Evolutionary conservation across 1,140 invertebrate species (phyloP).

Genomic region (Trichonephila inaurata): DNA sequence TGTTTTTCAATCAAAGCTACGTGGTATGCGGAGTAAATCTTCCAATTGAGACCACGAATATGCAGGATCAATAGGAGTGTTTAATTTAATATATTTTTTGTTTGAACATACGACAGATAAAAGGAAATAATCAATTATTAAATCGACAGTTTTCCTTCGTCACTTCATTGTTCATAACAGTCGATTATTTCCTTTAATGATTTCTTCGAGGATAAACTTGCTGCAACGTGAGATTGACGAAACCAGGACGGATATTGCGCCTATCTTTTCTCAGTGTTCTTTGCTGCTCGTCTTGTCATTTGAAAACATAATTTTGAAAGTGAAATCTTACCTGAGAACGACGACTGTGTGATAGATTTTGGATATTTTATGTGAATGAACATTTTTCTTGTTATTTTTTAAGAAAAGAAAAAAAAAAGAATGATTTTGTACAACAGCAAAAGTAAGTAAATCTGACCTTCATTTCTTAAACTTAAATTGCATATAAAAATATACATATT

Average conservation of each 20-base stretch:
- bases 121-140: background rate
- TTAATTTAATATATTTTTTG: background rate
- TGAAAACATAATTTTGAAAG: background rate
- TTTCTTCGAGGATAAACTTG: background rate
- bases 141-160: conserved; percentile 1
- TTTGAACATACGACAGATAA: background rate
- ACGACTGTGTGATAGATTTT: too few species aligned
- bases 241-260: background rate
- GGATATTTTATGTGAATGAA: background rate
- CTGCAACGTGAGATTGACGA: background rate
- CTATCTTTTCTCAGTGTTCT: background rate
- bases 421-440: background rate
- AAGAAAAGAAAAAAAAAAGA: background rate
- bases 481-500: background rate
- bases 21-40: too few species aligned
- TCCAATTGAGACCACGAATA: too few species aligned
- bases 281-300: too few species aligned
- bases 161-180: background rate
- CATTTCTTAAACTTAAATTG: background rate
- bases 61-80: too few species aligned
- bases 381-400: background rate
- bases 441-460: background rate
- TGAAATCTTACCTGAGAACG: background rate
- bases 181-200: background rate
- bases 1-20: background rate